phyloP scores from a whole-genome alignment of 2,797 vertebrate species.

The Lophotriccus pileatus region DNA sequence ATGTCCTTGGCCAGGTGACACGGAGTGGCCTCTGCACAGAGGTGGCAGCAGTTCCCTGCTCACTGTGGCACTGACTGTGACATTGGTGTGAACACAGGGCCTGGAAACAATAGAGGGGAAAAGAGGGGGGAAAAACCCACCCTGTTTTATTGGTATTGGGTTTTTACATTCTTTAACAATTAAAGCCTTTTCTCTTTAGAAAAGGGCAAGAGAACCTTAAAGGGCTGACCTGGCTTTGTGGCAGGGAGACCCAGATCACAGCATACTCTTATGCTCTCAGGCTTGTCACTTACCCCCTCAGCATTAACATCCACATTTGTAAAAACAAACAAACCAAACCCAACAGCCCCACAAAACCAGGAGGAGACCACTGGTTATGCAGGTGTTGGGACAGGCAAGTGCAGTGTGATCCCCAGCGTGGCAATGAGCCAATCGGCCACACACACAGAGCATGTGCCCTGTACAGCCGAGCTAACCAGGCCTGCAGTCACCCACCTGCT shows the following conservation, averaged over 20 bases:
- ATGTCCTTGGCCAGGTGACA: background rate
- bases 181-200: background rate
- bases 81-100: background rate
- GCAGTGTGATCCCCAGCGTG: background rate
- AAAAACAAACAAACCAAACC: background rate
- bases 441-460: background rate
- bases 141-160: background rate
- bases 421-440: background rate
- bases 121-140: background rate
- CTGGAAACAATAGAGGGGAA: background rate
- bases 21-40: background rate
- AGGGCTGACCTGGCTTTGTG: too few species aligned
- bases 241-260: background rate
- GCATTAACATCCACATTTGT: background rate
- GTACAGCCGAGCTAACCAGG: rapidly evolving
- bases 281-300: background rate
- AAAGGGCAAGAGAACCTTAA: background rate
- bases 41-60: background rate
- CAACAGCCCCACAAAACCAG: background rate
- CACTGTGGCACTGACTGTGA: too few species aligned
- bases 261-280: rapidly evolving
- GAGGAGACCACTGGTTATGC: background rate
- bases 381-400: too few species aligned
- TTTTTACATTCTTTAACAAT: background rate
- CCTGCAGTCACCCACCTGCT: background rate